Conservation (phyloP, 2,797 vertebrate genomes). For the Limnodromus scolopaceus region DNA sequence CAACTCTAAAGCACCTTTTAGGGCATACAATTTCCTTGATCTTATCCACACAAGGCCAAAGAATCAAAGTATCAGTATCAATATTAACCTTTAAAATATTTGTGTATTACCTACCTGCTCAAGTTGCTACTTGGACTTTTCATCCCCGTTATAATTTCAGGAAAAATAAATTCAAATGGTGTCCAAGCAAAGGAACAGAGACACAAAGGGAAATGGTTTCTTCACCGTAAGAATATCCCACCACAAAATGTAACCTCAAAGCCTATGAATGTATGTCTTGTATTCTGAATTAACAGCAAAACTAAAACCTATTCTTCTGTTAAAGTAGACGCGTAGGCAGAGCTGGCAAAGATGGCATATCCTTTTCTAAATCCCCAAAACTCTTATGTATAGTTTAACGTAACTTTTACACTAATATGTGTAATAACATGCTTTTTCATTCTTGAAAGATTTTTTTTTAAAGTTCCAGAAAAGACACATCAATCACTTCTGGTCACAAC, state of each 20-base stretch:
- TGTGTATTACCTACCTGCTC: neutral
- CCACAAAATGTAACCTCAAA: neutral
- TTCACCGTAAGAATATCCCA: fast-evolving
- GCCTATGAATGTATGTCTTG: neutral
- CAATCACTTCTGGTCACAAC: neutral
- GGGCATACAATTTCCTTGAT: neutral
- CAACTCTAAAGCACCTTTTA: neutral
- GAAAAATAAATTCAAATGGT: neutral
- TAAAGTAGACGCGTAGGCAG: neutral
- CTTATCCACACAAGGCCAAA: neutral
- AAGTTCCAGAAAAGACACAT: neutral
- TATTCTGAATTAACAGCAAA: neutral
- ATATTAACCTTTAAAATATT: neutral
- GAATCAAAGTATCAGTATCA: neutral
- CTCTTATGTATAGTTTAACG: neutral
- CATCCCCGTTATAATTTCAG: neutral
- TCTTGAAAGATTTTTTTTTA: neutral
- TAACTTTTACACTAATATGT: neutral
- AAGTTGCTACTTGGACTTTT: neutral
- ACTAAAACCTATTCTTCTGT: neutral
- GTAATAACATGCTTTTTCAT: neutral
- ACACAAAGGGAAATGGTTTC: neutral
- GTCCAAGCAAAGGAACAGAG: neutral
- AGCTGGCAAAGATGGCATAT: neutral
- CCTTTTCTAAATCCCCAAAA: neutral